phyloP scores from a whole-genome alignment of 2,888 invertebrate species.

The Carpatolechia fugitivella region DNA sequence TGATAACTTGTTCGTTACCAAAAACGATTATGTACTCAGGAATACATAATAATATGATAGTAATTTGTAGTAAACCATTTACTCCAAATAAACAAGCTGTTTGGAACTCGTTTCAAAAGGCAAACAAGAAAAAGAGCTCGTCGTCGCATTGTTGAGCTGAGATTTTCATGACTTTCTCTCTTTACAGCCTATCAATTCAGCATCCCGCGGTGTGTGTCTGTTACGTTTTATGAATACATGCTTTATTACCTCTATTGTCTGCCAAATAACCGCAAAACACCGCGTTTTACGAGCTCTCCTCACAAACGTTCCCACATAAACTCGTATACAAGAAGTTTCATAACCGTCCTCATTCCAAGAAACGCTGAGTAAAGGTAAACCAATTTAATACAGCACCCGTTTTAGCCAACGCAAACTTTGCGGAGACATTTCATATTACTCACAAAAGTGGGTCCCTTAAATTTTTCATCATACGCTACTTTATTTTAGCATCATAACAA shows the following conservation, averaged over 20 bases:
- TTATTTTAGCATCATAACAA: constrained; percentile 1
- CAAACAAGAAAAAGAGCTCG: neutral
- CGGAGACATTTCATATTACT: neutral
- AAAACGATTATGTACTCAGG: too few relatives aligned
- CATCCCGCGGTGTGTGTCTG: neutral
- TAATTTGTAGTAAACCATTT: too few relatives aligned
- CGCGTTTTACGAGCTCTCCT: neutral
- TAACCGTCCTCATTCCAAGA: neutral
- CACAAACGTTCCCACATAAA: neutral
- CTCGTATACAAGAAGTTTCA: neutral
- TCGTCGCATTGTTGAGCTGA: neutral
- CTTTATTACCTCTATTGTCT: constrained; percentile 13
- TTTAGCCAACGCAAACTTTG: neutral
- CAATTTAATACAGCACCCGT: neutral
- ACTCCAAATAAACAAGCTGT: too few relatives aligned
- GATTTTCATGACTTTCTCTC: neutral
- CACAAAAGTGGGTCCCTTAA: neutral
- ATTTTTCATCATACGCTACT: neutral
- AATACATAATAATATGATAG: too few relatives aligned
- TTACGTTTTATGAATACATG: constrained; percentile 9
- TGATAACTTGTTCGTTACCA: too few relatives aligned
- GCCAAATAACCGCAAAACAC: constrained; percentile 10
- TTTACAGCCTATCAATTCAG: constrained; percentile 8
- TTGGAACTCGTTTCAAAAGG: too few relatives aligned
- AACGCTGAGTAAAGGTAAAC: neutral